Evolutionary conservation across 2,888 invertebrate species (phyloP).

Genomic region (Mythimna pallens): DNA sequence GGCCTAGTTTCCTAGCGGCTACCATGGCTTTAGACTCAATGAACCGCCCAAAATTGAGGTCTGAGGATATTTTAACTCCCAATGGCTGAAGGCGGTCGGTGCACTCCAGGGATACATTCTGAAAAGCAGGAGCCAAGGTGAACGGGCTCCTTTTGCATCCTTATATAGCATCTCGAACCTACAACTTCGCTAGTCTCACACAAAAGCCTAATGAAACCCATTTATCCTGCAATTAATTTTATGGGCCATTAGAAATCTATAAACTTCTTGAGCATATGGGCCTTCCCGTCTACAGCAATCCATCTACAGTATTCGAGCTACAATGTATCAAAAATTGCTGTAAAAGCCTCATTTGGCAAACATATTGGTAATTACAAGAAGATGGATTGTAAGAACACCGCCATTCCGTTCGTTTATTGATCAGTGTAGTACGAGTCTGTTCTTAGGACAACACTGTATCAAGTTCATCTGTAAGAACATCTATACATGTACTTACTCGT

Average conservation of each 20-base stretch:
- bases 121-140: too few relatives aligned
- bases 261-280: neutral
- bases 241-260: constrained; percentile 15
- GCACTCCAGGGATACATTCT: too few relatives aligned
- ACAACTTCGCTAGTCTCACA: neutral
- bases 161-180: neutral
- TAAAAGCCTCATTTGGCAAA: constrained; percentile 33
- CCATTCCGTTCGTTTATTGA: neutral
- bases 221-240: constrained; percentile 17
- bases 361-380: neutral
- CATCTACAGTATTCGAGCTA: neutral
- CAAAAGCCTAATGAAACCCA: neutral
- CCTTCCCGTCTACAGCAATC: neutral
- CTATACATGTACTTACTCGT: too few relatives aligned
- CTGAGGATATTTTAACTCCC: too few relatives aligned
- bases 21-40: too few relatives aligned
- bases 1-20: too few relatives aligned
- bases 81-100: too few relatives aligned
- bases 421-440: neutral
- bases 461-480: neutral
- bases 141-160: too few relatives aligned
- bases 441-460: neutral
- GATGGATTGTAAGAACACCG: constrained; percentile 4
- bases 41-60: too few relatives aligned
- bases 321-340: constrained; percentile 17